Percentiles rank a stretch among this genome's conserved stretches.
Conservation (phyloP, 1,140 invertebrate genomes). For the Zaprionus ornatus region DNA sequence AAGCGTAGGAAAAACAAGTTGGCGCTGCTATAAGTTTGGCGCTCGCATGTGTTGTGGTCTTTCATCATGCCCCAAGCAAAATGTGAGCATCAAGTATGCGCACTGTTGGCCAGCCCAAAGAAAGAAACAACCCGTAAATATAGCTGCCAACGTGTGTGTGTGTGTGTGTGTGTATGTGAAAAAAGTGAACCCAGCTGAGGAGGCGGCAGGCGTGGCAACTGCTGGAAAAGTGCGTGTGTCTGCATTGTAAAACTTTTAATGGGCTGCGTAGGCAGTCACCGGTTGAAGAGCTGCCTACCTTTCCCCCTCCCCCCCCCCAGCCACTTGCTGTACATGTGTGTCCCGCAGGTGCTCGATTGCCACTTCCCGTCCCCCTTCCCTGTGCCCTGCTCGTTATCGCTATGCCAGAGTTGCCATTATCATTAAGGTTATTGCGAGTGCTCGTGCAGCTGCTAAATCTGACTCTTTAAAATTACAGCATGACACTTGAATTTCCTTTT, state of each 20-base stretch:
- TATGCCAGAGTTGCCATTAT: constrained; percentile 68
- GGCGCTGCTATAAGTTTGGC: constrained; percentile 46
- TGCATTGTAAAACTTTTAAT: constrained; percentile 83
- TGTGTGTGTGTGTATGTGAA: constrained; percentile 22
- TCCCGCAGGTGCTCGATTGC: constrained; percentile 59
- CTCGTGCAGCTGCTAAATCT: constrained; percentile 41
- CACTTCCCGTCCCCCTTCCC: not conserved
- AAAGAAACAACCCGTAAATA: constrained; percentile 14
- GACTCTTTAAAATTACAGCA: constrained; percentile 42
- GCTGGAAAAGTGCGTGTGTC: constrained; percentile 73
- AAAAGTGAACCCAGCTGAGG: not conserved
- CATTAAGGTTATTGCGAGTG: constrained; percentile 74
- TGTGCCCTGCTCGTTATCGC: constrained; percentile 26
- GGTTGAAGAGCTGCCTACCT: not conserved
- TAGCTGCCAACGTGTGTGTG: constrained; percentile 30
- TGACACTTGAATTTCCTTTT: constrained; percentile 25
- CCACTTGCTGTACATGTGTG: constrained; percentile 52
- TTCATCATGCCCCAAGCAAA: constrained; percentile 52
- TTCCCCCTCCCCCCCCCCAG: no score
- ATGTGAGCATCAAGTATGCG: constrained; percentile 70
- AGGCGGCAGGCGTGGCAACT: constrained; percentile 22
- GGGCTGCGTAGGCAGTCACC: constrained; percentile 39
- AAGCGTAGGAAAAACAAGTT: constrained; percentile 30
- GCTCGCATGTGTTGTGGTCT: constrained; percentile 79
- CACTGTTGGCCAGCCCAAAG: constrained; percentile 66